A percentile compares a stretch with the other conserved stretches of the same genome.
phyloP scores from a whole-genome alignment of 1,140 invertebrate genomes.

The Ips typographus region DNA sequence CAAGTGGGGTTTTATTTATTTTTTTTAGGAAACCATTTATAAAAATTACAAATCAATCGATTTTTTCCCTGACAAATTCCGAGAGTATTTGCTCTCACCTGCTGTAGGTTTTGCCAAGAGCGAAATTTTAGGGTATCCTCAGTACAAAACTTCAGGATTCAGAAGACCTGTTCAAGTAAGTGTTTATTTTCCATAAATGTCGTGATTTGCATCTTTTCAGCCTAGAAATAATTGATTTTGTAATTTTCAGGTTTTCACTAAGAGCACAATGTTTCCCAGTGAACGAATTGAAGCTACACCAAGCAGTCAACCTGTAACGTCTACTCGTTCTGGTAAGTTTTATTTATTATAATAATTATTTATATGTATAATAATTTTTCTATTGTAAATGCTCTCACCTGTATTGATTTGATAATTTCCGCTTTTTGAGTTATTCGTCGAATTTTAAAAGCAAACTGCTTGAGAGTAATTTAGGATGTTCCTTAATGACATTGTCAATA shows the following conservation, averaged over 20 bases:
- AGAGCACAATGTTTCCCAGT: slow-evolving; percentile 63
- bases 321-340: too few species aligned
- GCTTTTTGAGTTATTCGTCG: too few species aligned
- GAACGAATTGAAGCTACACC: slow-evolving; percentile 48
- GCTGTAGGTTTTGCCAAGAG: slow-evolving; percentile 91
- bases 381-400: too few species aligned
- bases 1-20: slow-evolving; percentile 9
- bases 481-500: too few species aligned
- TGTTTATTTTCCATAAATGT: background rate
- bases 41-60: slow-evolving; percentile 84
- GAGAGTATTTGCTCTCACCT: slow-evolving; percentile 83
- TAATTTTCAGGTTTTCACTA: slow-evolving; percentile 61
- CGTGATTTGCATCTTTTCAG: background rate
- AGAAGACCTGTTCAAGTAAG: slow-evolving; percentile 78
- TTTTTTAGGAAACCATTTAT: slow-evolving; percentile 50
- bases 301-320: slow-evolving; percentile 23
- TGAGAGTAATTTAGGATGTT: too few species aligned
- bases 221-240: too few species aligned
- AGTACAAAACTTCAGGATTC: slow-evolving; percentile 87
- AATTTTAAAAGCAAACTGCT: too few species aligned
- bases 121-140: slow-evolving; percentile 79
- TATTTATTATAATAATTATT: too few species aligned
- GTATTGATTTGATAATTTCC: too few species aligned
- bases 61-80: slow-evolving; percentile 86
- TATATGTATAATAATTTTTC: too few species aligned